Evolutionary conservation across 2,113 vertebrate genomes (phyloP), one percentile per base, ranked within the genome.

Genomic region (Trachemys scripta): DNA sequence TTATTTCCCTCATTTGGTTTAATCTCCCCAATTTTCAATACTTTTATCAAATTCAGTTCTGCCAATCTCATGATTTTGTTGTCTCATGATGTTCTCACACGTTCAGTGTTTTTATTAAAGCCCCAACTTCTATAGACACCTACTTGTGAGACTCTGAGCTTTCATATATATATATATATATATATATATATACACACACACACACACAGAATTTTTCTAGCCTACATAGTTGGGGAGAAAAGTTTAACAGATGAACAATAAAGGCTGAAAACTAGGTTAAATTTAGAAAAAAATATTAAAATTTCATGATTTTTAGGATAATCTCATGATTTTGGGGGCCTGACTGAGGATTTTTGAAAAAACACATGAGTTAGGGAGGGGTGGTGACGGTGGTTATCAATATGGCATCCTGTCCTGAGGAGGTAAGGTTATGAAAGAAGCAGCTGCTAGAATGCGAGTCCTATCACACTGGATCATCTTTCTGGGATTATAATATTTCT

Each of bases 191-290:
- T 38, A 38, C 38, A 38, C 38, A 47, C 45, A 65, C 6, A 3
- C 42, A 72, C 17, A n/a, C 17, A 20, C 2, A 20, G 4, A 38
- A 8, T 38, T n/a, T 72, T 57, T 53, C 9, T 47, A 76, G 20
- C 19, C 51, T 7, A 47, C 10, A 19, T 22, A 91, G 4, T 5
- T 85, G 75, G 53, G 88, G 65, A 85, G 0, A 87, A 83, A 78
- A 92, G 4, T 86, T 47, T 5, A 10, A 83, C 87, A 90, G 59
- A 47, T 35, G 50, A 85, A 94, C 88, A n/a, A 79, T 19, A 50
- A 90, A 10, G 13, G 16, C 45, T 87, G 57, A 90, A 94, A 92
- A 84, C 27, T 62, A 90, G 86, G 69, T 1, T 56, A 84, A 90
- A 5, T 1, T 50, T 78, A 80, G 0, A 20, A 87, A 76, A 82